Conservation (phyloP, 1,140 invertebrate genomes). For the Tetramorium parvispinum region DNA sequence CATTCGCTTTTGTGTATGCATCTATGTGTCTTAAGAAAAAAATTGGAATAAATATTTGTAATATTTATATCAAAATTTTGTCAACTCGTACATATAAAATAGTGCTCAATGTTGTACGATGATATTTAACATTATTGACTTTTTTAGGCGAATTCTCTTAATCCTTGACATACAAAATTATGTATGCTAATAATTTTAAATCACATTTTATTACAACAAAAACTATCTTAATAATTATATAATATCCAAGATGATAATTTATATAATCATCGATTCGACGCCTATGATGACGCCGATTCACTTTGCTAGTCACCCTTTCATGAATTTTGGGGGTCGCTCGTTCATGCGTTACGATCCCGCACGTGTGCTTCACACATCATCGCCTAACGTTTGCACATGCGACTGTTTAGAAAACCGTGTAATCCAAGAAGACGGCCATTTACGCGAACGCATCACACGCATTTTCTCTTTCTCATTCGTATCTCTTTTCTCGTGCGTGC, state of each 20-base stretch:
- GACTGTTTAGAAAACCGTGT: constrained; percentile 65
- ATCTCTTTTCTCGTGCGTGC: constrained; percentile 35
- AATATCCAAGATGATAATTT: background rate
- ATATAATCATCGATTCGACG: constrained; percentile 8
- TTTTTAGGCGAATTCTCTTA: background rate
- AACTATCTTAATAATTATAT: background rate
- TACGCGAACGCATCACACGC: constrained; percentile 29
- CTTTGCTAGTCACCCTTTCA: constrained; percentile 51
- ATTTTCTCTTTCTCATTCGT: constrained; percentile 20
- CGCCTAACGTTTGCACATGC: constrained; percentile 34
- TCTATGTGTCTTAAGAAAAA: background rate
- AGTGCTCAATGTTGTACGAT: background rate
- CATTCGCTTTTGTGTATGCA: background rate
- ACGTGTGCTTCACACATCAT: constrained; percentile 41
- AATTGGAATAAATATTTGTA: background rate
- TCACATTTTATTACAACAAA: background rate
- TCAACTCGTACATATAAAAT: background rate
- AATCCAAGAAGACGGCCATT: constrained; percentile 75
- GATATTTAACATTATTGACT: background rate
- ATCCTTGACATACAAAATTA: background rate
- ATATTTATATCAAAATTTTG: background rate
- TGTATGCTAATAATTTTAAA: background rate
- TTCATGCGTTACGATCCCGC: constrained; percentile 48
- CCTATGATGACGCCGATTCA: constrained; percentile 54
- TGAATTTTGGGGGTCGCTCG: constrained; percentile 42